Base-by-base conservation (phyloP, 1,140 invertebrate genomes). In the Aporrectodea caliginosa region DNA sequence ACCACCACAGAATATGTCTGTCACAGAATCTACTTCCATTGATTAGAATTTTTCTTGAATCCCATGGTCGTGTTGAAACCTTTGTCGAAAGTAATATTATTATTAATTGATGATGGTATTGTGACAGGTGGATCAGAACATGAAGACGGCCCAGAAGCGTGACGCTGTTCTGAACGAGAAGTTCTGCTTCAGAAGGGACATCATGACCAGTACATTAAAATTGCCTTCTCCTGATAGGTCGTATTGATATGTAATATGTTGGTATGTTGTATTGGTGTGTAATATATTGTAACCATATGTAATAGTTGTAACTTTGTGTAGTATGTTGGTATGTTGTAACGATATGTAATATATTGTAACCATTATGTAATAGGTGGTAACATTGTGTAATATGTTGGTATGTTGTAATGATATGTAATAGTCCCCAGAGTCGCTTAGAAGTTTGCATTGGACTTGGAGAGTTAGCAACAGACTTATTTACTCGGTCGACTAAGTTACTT, bases 51-150 rank as follows among this genome's bases (percentile, higher is more conserved):
- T n/a, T n/a, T n/a, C n/a, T n/a, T n/a, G n/a, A n/a, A n/a, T n/a
- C n/a, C n/a, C n/a, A n/a, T n/a, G n/a, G n/a, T n/a, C n/a, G n/a
- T n/a, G n/a, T n/a, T n/a, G n/a, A n/a, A n/a, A n/a, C n/a, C n/a
- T n/a, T n/a, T n/a, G n/a, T n/a, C n/a, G n/a, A n/a, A n/a, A n/a
- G n/a, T n/a, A n/a, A n/a, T n/a, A n/a, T n/a, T n/a, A n/a, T n/a
- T n/a, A n/a, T n/a, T n/a, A n/a, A n/a, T n/a, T n/a, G n/a, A n/a
- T n/a, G n/a, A n/a, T n/a, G n/a, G n/a, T n/a, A n/a, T n/a, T n/a
- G 77, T 82, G 80, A 75, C 80, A 94, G 93, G 95, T 99, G 69
- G 97, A 98, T 87, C 96, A 98, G 89, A 99, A 99, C 89, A 98
- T 99, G 96, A 92, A 93, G 84, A 93, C 92, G 74, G 96, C 96